Percentiles rank a stretch among this genome's conserved stretches.
Conservation (phyloP, 1,140 invertebrate genomes). For the Sitobion miscanthi region DNA sequence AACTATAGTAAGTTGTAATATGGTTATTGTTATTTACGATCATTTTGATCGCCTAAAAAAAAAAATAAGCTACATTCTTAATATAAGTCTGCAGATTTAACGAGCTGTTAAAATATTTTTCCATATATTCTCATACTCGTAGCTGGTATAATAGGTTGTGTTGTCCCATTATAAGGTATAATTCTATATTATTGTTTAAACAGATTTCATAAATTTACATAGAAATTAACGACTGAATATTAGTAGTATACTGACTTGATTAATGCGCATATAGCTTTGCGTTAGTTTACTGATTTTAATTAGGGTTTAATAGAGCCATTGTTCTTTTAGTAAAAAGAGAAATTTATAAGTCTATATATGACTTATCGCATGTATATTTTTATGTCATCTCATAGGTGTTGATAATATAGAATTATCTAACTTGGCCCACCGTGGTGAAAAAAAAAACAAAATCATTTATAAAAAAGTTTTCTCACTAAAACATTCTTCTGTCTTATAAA, state of each 20-base stretch:
- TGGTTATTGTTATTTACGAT: not conserved
- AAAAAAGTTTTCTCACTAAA: not conserved
- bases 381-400: not conserved
- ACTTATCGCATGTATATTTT: not conserved
- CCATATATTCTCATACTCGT: not conserved
- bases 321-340: not conserved
- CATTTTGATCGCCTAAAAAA: not conserved
- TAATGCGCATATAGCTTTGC: not conserved
- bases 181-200: not conserved
- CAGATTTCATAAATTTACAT: not conserved
- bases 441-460: not conserved
- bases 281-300: not conserved
- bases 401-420: not conserved
- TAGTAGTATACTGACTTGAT: not conserved
- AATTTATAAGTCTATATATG: not conserved
- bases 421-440: not conserved
- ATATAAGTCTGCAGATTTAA: not conserved
- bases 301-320: not conserved
- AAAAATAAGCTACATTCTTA: not conserved
- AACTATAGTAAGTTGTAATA: not conserved
- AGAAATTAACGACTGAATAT: not conserved
- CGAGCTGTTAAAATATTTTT: not conserved
- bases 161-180: not conserved
- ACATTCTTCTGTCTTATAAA: not conserved
- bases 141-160: not conserved